A percentile compares a stretch with the other conserved stretches of the same genome.
Evolutionary conservation across 2,113 vertebrate species (phyloP).

Genomic region (Panthera leo): DNA sequence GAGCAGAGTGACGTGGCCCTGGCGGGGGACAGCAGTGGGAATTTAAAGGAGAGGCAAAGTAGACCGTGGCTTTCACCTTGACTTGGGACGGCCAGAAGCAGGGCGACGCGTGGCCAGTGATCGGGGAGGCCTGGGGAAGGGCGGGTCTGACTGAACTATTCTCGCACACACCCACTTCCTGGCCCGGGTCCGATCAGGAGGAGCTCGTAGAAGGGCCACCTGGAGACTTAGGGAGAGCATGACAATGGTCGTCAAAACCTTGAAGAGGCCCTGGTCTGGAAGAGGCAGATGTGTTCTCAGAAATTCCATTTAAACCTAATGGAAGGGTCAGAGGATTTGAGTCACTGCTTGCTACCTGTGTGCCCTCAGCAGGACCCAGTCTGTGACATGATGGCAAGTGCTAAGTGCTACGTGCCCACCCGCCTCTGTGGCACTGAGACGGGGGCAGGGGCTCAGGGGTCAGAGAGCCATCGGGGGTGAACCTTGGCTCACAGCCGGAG

Average conservation of each 20-base stretch:
- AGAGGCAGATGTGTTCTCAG: neutral
- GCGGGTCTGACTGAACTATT: neutral
- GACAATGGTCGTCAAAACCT: neutral
- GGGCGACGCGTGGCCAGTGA: accelerated
- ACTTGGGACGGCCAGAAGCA: neutral
- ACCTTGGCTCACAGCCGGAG: accelerated
- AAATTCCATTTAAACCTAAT: neutral
- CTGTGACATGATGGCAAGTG: neutral
- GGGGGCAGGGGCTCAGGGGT: accelerated
- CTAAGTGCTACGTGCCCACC: accelerated
- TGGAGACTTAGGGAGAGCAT: neutral
- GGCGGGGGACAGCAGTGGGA: neutral
- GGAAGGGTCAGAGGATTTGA: neutral
- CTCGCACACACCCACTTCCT: accelerated
- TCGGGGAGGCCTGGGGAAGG: neutral
- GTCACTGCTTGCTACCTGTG: neutral
- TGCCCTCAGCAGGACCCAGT: neutral
- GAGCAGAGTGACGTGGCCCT: neutral
- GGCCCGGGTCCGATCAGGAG: accelerated
- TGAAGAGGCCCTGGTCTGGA: neutral
- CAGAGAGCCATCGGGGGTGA: accelerated
- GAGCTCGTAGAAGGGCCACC: neutral
- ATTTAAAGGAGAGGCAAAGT: neutral
- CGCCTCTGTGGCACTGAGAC: neutral
- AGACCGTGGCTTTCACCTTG: neutral